Percentiles rank a stretch among this genome's conserved stretches.
Conservation (phyloP, 2,888 invertebrate species). For the Venusia cambrica region DNA sequence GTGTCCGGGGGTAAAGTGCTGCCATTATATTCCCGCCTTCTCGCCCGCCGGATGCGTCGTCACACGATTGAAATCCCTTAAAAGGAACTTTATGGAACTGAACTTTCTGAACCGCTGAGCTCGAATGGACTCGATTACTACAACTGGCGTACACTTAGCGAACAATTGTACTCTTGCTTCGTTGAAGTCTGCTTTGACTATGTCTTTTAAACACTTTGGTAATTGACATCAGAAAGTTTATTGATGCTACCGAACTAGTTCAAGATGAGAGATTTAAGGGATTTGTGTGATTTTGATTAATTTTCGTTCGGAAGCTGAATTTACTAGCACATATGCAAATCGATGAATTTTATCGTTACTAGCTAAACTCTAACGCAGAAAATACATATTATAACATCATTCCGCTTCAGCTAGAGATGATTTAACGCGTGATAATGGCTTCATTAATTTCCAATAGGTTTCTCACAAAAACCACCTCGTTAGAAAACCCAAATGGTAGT, state of each 20-base stretch:
- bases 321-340: too few species aligned
- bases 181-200: slow-evolving; percentile 30
- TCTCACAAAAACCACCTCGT: slow-evolving; percentile 7
- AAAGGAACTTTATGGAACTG: slow-evolving; percentile 57
- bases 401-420: too few species aligned
- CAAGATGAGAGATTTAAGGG: too few species aligned
- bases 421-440: not conserved
- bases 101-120: slow-evolving; percentile 64
- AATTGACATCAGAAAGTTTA: slow-evolving; percentile 10
- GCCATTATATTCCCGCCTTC: slow-evolving; percentile 60
- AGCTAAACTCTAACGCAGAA: too few species aligned
- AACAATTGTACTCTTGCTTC: slow-evolving; percentile 21
- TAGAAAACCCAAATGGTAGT: slow-evolving; percentile 10
- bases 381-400: too few species aligned
- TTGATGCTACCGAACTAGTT: not conserved
- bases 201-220: slow-evolving; percentile 10
- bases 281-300: too few species aligned
- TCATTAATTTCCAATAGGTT: slow-evolving; percentile 1
- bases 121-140: slow-evolving; percentile 61
- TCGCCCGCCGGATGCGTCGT: slow-evolving; percentile 48
- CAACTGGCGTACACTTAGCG: slow-evolving; percentile 34
- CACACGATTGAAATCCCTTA: slow-evolving; percentile 55
- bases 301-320: too few species aligned
- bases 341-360: too few species aligned
- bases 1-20: slow-evolving; percentile 75